Percentiles rank a stretch among this genome's conserved stretches.
phyloP scores from a whole-genome alignment of 2,113 vertebrate species.

The Glaucidium brasilianum region DNA sequence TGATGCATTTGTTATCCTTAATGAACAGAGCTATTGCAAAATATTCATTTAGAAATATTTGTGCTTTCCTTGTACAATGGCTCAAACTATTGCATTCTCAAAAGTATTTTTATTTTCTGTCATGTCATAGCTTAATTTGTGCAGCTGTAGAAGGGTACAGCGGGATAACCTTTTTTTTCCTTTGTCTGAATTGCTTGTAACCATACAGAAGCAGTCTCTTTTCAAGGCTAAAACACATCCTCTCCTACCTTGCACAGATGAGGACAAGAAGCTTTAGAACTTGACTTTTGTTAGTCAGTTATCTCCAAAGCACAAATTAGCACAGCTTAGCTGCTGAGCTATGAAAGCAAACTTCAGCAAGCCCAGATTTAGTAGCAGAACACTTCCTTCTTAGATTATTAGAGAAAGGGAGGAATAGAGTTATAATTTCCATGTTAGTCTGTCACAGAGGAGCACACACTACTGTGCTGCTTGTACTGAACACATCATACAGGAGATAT shows the following conservation, averaged over 20 bases:
- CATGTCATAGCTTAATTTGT: background rate
- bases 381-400: background rate
- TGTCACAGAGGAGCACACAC: background rate
- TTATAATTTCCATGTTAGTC: background rate
- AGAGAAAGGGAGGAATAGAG: background rate
- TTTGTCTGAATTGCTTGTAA: background rate
- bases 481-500: background rate
- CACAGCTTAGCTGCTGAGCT: background rate
- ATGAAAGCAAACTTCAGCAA: background rate
- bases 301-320: background rate
- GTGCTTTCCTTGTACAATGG: background rate
- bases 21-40: background rate
- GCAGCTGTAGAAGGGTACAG: background rate
- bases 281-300: background rate
- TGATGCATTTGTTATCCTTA: background rate
- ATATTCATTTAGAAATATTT: background rate
- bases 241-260: background rate
- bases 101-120: conserved; percentile 16
- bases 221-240: background rate
- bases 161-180: background rate
- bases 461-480: background rate
- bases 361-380: background rate
- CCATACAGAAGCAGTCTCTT: background rate
- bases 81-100: conserved; percentile 12
- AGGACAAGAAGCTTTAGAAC: background rate